phyloP scores from a whole-genome alignment of 2,797 vertebrate species.

The Lacerta bilineata region DNA sequence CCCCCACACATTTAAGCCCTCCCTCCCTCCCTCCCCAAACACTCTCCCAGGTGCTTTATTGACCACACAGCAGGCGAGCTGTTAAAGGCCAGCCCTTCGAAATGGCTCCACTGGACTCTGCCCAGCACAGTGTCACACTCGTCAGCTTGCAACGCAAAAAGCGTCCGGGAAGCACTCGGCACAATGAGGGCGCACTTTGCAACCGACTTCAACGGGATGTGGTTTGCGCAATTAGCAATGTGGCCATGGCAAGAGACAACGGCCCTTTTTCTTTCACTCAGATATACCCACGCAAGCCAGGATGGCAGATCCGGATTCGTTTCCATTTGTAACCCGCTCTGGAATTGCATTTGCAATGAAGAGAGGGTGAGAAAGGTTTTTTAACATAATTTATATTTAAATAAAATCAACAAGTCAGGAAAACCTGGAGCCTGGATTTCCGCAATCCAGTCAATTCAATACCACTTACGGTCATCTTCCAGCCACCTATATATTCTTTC shows the following conservation, averaged over 20 bases:
- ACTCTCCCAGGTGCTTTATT: background rate
- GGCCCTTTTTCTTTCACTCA: background rate
- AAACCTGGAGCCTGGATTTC: background rate
- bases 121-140: background rate
- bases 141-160: background rate
- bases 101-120: background rate
- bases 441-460: too few species aligned
- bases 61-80: background rate
- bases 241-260: background rate
- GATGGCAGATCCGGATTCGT: background rate
- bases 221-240: too few species aligned
- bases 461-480: too few species aligned
- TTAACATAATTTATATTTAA: too few species aligned
- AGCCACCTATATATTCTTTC: too few species aligned
- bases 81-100: too few species aligned
- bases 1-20: background rate
- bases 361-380: too few species aligned
- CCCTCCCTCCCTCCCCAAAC: background rate
- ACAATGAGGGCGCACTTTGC: background rate
- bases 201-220: background rate
- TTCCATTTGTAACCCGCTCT: background rate
- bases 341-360: too few species aligned
- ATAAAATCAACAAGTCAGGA: background rate
- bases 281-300: background rate
- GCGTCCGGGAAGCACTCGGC: too few species aligned